phyloP scores from a whole-genome alignment of 1,140 invertebrate genomes.

The Teleopsis dalmanni region DNA sequence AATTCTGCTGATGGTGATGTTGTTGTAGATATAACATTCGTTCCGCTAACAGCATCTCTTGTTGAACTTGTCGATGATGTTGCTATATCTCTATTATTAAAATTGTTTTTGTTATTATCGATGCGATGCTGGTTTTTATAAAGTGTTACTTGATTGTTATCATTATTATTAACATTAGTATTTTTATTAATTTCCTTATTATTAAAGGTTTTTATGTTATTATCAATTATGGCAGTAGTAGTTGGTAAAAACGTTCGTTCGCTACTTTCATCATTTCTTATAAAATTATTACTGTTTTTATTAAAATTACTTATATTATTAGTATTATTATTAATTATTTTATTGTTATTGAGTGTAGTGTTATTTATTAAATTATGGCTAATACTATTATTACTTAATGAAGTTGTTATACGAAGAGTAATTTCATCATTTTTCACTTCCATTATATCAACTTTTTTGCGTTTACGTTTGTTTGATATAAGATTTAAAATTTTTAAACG shows the following conservation, averaged over 20 bases:
- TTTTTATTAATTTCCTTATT: not conserved
- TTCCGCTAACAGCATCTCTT: too few species aligned
- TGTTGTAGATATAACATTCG: too few species aligned
- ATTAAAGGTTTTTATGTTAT: not conserved
- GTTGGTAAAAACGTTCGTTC: slow-evolving; percentile 7
- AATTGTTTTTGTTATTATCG: too few species aligned
- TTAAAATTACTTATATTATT: slow-evolving; percentile 7
- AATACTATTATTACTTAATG: too few species aligned
- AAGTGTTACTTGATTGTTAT: not conserved
- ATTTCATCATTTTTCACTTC: not conserved
- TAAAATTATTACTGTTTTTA: slow-evolving; percentile 6
- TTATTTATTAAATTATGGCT: not conserved
- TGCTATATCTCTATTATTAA: too few species aligned
- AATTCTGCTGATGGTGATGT: not conserved
- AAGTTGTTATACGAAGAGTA: too few species aligned
- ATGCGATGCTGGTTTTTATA: not conserved
- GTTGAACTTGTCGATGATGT: too few species aligned
- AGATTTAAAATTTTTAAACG: slow-evolving; percentile 3
- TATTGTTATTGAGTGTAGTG: not conserved
- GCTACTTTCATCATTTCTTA: not conserved
- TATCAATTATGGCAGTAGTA: not conserved
- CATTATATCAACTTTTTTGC: slow-evolving; percentile 6
- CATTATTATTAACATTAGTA: not conserved
- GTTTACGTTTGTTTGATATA: slow-evolving; percentile 9
- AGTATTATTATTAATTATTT: not conserved